Evolutionary conservation across 2,888 invertebrate genomes (phyloP).

Genomic region (Drosophila meridiana): DNA sequence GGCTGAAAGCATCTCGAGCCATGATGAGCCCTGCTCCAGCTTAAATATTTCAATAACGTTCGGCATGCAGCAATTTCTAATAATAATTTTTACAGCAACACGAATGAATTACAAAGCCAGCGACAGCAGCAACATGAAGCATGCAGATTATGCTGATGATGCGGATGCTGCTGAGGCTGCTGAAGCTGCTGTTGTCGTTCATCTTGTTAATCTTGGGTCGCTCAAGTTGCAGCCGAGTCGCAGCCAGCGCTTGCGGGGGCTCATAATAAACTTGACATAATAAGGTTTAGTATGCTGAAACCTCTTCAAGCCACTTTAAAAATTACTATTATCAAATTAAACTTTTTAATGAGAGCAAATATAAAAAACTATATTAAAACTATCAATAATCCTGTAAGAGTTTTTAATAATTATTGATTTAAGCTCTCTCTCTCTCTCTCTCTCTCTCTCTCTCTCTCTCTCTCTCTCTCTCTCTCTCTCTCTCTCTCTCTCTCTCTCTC

Average conservation of each 20-base stretch:
- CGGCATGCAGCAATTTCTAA: conserved; percentile 65
- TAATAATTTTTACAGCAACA: conserved; percentile 56
- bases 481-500: too few species aligned
- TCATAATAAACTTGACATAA: not conserved
- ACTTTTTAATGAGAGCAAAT: not conserved
- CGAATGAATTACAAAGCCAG: conserved; percentile 37
- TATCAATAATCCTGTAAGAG: not conserved
- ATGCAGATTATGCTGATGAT: conserved; percentile 14
- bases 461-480: too few species aligned
- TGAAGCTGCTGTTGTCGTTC: conserved; percentile 3
- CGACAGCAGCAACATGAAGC: conserved; percentile 9
- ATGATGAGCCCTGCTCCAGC: conserved; percentile 8
- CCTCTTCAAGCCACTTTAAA: not conserved
- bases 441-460: too few species aligned
- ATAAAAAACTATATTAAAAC: not conserved
- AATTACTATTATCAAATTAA: not conserved
- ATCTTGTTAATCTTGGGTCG: conserved; percentile 16
- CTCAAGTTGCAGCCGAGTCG: conserved; percentile 22
- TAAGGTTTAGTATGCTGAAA: not conserved
- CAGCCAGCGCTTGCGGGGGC: conserved; percentile 8
- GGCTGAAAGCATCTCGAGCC: conserved; percentile 16
- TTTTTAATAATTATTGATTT: not conserved
- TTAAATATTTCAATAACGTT: conserved; percentile 66
- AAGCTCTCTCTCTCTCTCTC: too few species aligned
- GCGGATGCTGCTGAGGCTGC: conserved; percentile 3